A percentile compares a stretch with the other conserved stretches of the same genome.
Evolutionary conservation across 1,140 invertebrate species (phyloP).

Genomic region (Pogonomyrmex californicus): DNA sequence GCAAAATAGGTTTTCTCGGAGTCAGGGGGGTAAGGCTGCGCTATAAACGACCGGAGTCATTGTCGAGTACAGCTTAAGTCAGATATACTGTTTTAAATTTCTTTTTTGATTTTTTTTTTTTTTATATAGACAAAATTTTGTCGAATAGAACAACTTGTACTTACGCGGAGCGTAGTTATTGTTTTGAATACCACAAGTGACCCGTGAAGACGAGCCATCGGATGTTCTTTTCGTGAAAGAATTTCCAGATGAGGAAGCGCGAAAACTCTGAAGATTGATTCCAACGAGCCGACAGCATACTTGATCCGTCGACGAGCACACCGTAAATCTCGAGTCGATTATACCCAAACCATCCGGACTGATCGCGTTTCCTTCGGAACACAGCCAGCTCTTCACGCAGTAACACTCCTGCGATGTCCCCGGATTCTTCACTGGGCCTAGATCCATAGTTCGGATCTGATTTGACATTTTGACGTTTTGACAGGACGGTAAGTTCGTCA

Average conservation of each 20-base stretch:
- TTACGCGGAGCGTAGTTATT: slow-evolving; percentile 63
- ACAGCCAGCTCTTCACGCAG: slow-evolving; percentile 78
- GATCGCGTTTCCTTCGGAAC: slow-evolving; percentile 72
- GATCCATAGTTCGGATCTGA: slow-evolving; percentile 1
- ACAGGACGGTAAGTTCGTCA: slow-evolving; percentile 28
- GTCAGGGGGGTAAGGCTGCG: slow-evolving; percentile 63
- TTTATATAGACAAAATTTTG: too few species aligned
- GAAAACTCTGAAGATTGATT: background rate
- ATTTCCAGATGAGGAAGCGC: background rate
- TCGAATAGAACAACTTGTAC: background rate
- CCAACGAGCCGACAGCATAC: slow-evolving; percentile 79
- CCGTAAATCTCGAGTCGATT: slow-evolving; percentile 81
- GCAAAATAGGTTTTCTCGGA: slow-evolving; percentile 85
- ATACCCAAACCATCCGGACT: slow-evolving; percentile 71
- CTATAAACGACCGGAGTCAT: slow-evolving; percentile 50
- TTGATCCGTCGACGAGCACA: slow-evolving; percentile 75
- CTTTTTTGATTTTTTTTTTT: too few species aligned
- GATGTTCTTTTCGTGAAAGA: background rate
- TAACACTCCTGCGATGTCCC: slow-evolving; percentile 78
- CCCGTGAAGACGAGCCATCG: background rate
- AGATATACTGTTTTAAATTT: background rate
- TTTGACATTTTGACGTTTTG: background rate
- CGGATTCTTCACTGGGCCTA: slow-evolving; percentile 62
- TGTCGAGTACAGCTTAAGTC: background rate
- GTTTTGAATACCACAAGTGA: slow-evolving; percentile 62